Evolutionary conservation across 2,113 vertebrate genomes (phyloP), one percentile per base, ranked within the genome.

Genomic region (Columba livia): DNA sequence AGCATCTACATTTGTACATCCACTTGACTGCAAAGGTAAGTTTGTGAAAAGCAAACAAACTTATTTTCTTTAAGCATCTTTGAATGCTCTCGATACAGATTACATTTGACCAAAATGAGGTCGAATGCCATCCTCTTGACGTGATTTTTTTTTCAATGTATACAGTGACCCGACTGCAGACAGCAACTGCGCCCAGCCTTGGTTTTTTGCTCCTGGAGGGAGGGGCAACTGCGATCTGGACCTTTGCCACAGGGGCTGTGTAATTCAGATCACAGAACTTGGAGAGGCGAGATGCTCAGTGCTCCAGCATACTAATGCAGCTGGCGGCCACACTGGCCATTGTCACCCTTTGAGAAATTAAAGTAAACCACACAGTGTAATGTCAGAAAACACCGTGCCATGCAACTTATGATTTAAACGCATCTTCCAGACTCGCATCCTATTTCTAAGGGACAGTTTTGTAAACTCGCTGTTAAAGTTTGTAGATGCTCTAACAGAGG

Each of bases 211-310:
- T 77, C 92, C 84, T 90, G 78, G 81, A 95, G 93, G 94, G 82
- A 96, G 88, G 93, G 90, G 97, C 94, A 94, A 94, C 67, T 38
- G 91, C 89, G 95, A 94, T 73, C 94, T 97, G 93, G 95, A 96
- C 69, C 91, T 91, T 90, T 94, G 96, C 90, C 97, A 96, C 38
- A 28, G 8, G 62, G 91, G 96, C 97, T 91, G 93, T 93, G 95
- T 94, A 97, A 96, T 97, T 97, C 96, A 97, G 97, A 90, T 89
- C 95, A 85, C 89, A 85, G 94, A 70, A 82, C 97, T 98, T 96
- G 93, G 25, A 97, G 94, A 98, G 84, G 78, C 88, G 5, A 94
- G 96, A 85, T 91, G 94, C 96, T 79, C 69, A 90, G 88, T 94
- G 90, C 56, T 83, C 77, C 86, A 93, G 97, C 88, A 97, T 97